These are phyloP conservation scores for Nasua narica DNA, from an alignment of 2,797 vertebrate genomes.

Conservation along the genomic window DNA sequence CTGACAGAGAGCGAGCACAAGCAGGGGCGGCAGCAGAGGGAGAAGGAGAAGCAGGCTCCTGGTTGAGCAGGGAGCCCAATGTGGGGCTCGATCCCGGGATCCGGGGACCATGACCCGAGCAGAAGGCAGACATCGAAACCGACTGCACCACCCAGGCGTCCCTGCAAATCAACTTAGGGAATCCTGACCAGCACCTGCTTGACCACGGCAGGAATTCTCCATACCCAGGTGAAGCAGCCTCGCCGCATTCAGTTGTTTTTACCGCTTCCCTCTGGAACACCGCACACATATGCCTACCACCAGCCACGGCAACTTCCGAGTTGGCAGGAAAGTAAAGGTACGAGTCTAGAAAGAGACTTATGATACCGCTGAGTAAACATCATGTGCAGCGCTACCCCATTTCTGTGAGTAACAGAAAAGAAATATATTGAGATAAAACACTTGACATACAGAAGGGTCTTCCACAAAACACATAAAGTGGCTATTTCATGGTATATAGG, in stretches of 20 bases:
- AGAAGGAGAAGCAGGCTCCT: not conserved
- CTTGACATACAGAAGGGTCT: not conserved
- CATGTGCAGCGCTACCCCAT: not conserved
- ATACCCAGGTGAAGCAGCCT: not conserved
- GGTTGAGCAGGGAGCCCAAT: not conserved
- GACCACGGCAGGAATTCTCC: not conserved
- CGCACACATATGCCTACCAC: not conserved
- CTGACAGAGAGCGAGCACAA: not conserved
- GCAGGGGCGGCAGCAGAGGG: not conserved
- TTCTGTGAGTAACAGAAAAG: not conserved
- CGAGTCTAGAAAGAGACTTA: not conserved
- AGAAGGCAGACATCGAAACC: not conserved
- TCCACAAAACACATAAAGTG: not conserved
- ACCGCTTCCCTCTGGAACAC: not conserved
- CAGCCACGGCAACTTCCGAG: not conserved
- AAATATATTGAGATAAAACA: not conserved
- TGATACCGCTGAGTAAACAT: not conserved
- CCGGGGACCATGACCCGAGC: not conserved
- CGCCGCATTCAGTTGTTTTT: not conserved
- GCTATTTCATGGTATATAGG: not conserved
- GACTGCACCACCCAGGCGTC: not conserved
- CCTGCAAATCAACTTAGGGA: not conserved
- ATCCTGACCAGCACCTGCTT: not conserved
- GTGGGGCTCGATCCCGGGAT: not conserved
- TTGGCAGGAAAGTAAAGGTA: not conserved